Evolutionary conservation across 2,797 vertebrate genomes (phyloP).

Genomic region (Girardinus metallicus): DNA sequence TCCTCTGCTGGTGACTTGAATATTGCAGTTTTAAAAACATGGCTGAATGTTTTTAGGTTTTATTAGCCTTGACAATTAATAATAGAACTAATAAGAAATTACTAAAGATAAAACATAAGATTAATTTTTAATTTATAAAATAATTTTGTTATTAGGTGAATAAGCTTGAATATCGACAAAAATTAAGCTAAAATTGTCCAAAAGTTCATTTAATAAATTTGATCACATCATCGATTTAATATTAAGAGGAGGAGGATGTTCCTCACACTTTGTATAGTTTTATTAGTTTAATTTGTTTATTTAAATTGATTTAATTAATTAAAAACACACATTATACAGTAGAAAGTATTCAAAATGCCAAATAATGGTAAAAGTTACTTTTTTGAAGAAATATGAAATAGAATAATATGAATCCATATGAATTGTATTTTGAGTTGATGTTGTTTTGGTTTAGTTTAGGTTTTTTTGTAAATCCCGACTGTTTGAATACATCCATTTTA

Average conservation of each 20-base stretch:
- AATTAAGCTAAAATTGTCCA: neutral
- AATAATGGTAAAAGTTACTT: too few species aligned
- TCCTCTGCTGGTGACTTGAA: slow-evolving; percentile 54
- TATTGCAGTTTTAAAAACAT: slow-evolving; percentile 10
- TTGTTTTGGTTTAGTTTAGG: too few species aligned
- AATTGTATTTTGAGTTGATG: too few species aligned
- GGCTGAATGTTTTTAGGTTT: neutral
- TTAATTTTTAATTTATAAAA: neutral
- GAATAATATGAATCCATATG: too few species aligned
- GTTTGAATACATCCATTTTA: too few species aligned
- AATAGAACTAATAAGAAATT: neutral
- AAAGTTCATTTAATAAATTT: neutral
- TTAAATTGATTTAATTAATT: too few species aligned
- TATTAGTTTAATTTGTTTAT: neutral
- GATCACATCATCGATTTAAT: neutral
- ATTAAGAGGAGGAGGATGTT: too few species aligned
- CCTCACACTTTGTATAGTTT: neutral
- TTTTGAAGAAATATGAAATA: too few species aligned
- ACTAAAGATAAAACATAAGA: neutral
- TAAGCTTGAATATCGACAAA: neutral
- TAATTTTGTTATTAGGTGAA: neutral
- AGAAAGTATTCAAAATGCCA: too few species aligned
- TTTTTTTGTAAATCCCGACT: too few species aligned
- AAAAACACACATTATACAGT: too few species aligned
- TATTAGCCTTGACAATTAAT: neutral